phyloP scores from a whole-genome alignment of 2,888 invertebrate species.

The Frankliniella intonsa region DNA sequence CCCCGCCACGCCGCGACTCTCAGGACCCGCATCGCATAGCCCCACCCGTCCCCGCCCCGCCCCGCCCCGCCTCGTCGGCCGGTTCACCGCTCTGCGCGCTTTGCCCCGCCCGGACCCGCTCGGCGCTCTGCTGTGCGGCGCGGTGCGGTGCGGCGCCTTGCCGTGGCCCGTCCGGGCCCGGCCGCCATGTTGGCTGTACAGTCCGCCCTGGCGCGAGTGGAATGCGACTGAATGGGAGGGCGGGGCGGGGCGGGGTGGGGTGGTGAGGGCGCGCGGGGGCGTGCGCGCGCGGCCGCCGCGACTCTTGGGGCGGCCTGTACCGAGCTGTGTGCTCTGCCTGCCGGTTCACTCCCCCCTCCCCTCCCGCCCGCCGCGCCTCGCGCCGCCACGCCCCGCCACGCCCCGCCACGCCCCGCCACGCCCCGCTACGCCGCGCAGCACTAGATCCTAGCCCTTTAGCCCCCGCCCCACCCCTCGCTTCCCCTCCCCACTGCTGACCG shows the following conservation, averaged over 20 bases:
- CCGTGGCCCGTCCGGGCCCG: not conserved
- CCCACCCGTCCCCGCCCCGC: not conserved
- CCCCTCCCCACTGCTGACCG: not conserved
- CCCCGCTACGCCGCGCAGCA: conserved; percentile 29
- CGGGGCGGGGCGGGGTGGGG: not conserved
- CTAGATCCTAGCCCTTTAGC: not conserved
- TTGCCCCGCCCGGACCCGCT: not conserved
- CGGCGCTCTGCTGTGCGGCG: not conserved
- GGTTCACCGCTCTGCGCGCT: conserved; percentile 4
- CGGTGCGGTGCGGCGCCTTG: not conserved
- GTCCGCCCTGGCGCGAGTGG: conserved; percentile 2
- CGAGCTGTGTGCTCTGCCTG: conserved; percentile 23
- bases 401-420: conserved; percentile 31
- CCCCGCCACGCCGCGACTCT: not conserved
- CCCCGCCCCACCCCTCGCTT: not conserved
- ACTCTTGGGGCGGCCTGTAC: conserved; percentile 21
- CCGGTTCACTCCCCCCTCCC: not conserved
- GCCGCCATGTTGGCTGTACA: conserved; percentile 17
- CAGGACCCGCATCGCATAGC: not conserved
- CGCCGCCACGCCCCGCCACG: conserved; percentile 33
- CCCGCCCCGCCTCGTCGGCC: not conserved
- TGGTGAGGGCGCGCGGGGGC: conserved; percentile 28
- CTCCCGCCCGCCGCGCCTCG: conserved; percentile 3
- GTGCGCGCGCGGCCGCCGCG: not conserved
- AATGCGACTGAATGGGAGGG: not conserved